Percentiles rank a stretch among this genome's conserved stretches.
Conservation (phyloP, 2,888 invertebrate genomes). For the Tetragonisca angustula region DNA sequence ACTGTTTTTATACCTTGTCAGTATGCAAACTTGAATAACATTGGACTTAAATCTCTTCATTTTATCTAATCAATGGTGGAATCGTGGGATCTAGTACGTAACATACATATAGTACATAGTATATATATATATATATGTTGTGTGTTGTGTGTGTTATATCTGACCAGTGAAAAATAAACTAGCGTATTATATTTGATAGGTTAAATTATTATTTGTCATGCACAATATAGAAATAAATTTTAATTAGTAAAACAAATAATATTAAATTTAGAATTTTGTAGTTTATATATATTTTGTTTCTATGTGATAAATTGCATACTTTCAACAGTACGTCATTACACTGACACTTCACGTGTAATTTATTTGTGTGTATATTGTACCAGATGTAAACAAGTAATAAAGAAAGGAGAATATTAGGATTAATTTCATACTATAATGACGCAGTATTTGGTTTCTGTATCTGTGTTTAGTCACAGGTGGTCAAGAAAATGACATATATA, state of each 20-base stretch:
- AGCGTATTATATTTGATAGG: not conserved
- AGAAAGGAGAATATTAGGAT: constrained; percentile 31
- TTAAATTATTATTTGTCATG: not conserved
- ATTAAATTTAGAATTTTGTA: not conserved
- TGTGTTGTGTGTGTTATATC: not conserved
- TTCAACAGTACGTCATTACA: not conserved
- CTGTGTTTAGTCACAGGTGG: constrained; percentile 59
- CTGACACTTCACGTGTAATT: not conserved
- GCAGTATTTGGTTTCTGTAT: constrained; percentile 13
- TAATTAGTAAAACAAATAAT: not conserved
- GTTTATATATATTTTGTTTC: not conserved
- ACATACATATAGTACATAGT: not conserved
- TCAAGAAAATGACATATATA: constrained; percentile 40
- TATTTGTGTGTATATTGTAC: not conserved
- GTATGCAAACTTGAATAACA: constrained; percentile 39
- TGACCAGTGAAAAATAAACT: constrained; percentile 20
- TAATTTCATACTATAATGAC: constrained; percentile 25
- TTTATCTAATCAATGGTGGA: constrained; percentile 52
- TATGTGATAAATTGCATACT: not conserved
- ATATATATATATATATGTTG: not conserved
- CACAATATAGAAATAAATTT: not conserved
- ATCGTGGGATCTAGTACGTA: not conserved
- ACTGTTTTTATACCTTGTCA: not conserved
- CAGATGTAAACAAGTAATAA: constrained; percentile 43
- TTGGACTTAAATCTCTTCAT: constrained; percentile 56